Conservation (phyloP, 2,888 invertebrate species). For the Pyrocoelia pectoralis region DNA sequence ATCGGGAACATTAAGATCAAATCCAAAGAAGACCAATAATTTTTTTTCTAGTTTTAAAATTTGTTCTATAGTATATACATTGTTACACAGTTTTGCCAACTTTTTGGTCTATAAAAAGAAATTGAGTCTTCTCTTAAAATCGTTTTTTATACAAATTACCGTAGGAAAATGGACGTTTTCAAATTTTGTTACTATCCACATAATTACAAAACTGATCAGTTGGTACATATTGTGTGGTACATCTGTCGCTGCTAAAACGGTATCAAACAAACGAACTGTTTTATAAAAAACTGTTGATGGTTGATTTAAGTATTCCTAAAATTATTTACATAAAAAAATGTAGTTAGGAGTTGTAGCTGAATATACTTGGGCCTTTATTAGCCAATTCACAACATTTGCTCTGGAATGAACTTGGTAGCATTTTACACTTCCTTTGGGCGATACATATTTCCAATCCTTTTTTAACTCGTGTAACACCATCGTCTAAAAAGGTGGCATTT, state of each 20-base stretch:
- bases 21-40: conserved; percentile 21
- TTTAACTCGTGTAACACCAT: conserved; percentile 19
- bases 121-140: neutral
- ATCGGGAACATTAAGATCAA: conserved; percentile 17
- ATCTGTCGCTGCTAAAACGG: neutral
- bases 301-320: conserved; percentile 24
- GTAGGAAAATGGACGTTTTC: conserved; percentile 5
- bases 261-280: conserved; percentile 23
- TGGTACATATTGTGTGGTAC: conserved; percentile 20
- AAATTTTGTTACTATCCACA: conserved; percentile 22
- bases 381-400: conserved; percentile 28
- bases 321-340: neutral
- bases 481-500: conserved; percentile 17
- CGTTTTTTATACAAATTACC: conserved; percentile 4
- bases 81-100: conserved; percentile 16
- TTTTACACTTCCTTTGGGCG: conserved; percentile 7
- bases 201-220: conserved; percentile 10
- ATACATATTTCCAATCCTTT: conserved; percentile 18
- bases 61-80: conserved; percentile 9
- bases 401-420: conserved; percentile 6
- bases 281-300: conserved; percentile 15
- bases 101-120: conserved; percentile 16
- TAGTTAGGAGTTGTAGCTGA: neutral
- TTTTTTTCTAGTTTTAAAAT: conserved; percentile 24
- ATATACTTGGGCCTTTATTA: conserved; percentile 26